Evolutionary conservation across 2,113 vertebrate species (phyloP), one percentile per base, ranked within the genome.

Genomic region (Neotoma lepida): DNA sequence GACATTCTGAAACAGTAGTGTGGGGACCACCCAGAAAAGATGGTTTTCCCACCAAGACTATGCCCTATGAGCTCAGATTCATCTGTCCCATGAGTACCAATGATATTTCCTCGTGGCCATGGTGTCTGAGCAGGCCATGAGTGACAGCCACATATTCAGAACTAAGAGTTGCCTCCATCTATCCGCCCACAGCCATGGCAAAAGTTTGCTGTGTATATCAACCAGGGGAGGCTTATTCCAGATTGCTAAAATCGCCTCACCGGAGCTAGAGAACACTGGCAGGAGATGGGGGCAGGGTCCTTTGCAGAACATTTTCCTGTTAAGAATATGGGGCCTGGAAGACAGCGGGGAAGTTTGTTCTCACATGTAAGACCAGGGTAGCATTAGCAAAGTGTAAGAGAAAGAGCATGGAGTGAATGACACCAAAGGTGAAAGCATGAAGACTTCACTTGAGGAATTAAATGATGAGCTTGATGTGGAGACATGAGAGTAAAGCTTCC

Each of bases 1-100:
- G 46, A 54, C 77, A 85, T 35, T 90, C 51, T 82, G 49, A 77
- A 91, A 91, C 63, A 95, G 33, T 14, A 92, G 70, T 87, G 5
- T 64, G 61, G 4, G 15, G 10, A 30, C 68, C 18, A 28, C 46
- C 71, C 54, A 76, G 20, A 90, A 85, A 89, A 91, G 24, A 82
- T 22, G 18, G 4, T 10, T 84, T 81, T 90, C 80, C 7, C 13
- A 14, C 56, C 68, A 46, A 44, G 39, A 44, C 58, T 64, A 71
- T 86, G 26, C 73, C 46, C 39, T 35, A 9, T 70, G 41, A 87
- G 9, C 18, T 89, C 64, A 70, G 28, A 7, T 93, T 82, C 73
- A 44, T 12, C 41, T n/a, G 46, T 3, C 17, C 26, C 15, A 26
- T 71, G 26, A 22, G 17, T 28, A 84, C 76, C 41, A 61, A 3